Percentiles rank a stretch among this genome's conserved stretches.
phyloP scores from a whole-genome alignment of 2,888 invertebrate species.

The Aphrophora alni region DNA sequence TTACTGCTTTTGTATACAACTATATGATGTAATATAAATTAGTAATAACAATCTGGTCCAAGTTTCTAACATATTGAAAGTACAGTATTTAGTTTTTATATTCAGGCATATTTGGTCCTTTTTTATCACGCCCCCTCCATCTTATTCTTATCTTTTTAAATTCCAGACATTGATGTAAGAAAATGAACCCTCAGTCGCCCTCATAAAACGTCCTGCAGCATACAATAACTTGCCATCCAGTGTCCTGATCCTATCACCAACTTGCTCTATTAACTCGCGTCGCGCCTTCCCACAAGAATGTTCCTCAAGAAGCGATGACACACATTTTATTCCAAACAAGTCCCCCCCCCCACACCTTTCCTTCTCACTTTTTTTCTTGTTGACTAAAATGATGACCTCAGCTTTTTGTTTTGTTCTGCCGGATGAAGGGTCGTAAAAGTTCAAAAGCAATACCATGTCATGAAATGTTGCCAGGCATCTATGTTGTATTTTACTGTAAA shows the following conservation, averaged over 20 bases:
- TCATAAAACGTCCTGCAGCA: not conserved
- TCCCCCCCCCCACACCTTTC: not conserved
- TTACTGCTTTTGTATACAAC: too few species aligned
- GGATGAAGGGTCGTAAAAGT: not conserved
- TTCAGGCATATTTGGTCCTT: too few species aligned
- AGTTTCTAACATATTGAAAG: too few species aligned
- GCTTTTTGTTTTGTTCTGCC: not conserved
- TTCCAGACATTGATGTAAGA: not conserved
- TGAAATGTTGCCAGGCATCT: not conserved
- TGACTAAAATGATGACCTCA: not conserved
- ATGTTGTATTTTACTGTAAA: too few species aligned
- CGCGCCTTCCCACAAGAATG: not conserved
- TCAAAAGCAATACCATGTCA: not conserved
- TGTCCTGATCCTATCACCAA: not conserved
- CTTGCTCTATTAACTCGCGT: not conserved
- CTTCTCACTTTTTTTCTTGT: not conserved
- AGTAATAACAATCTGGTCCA: too few species aligned
- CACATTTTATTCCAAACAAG: conserved; percentile 2
- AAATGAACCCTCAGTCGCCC: not conserved
- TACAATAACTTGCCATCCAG: not conserved
- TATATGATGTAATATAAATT: too few species aligned
- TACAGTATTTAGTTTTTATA: too few species aligned
- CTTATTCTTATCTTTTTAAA: not conserved
- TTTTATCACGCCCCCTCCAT: too few species aligned
- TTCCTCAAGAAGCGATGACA: not conserved